Base-by-base conservation (phyloP, 2,888 invertebrate genomes). In the Autographa pulchrina region DNA sequence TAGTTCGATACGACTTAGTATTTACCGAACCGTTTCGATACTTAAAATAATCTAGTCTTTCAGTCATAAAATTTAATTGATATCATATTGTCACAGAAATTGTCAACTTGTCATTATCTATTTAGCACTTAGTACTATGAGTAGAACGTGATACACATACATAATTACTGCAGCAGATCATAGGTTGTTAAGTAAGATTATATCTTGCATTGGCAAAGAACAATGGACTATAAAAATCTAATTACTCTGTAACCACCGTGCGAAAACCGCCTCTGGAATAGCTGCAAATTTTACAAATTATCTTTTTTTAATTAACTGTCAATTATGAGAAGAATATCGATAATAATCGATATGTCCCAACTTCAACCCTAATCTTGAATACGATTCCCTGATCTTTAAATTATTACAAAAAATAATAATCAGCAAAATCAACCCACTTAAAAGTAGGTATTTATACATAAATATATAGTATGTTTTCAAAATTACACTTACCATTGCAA, bases 161-260 rank as follows among this genome's bases (percentile, higher is more conserved):
- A 70, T 65, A 68, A 67, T 66, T 54, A 54, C 13, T 70, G 60
- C 41, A 74, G 64, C 65, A 54, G 63, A 67, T 75, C 66, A 75
- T 81, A 78, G 83, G 81, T 77, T 63, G 72, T 83, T 71, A 70
- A 64, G 62, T 69, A 67, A 63, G 62, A 71, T 75, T 72, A 68
- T 81, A 74, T 75, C 69, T 79, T 79, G 69, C 59, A 65, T 68
- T 70, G 69, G 65, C 74, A 66, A 52, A 68, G 77, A 85, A 90
- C 90, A 90, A 91, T 91, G 80, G 86, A 59, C 81, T 81, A 87
- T 89, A 87, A 90, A 86, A 82, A 75, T 81, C 71, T 86, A 88
- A 90, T 88, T 87, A 81, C 66, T 72, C 65, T 71, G 72, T 69
- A 74, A 76, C 62, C 72, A 77, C 74, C 75, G 69, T 81, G 77